Base-by-base conservation (phyloP, 2,888 invertebrate genomes). In the Buathra laborator region DNA sequence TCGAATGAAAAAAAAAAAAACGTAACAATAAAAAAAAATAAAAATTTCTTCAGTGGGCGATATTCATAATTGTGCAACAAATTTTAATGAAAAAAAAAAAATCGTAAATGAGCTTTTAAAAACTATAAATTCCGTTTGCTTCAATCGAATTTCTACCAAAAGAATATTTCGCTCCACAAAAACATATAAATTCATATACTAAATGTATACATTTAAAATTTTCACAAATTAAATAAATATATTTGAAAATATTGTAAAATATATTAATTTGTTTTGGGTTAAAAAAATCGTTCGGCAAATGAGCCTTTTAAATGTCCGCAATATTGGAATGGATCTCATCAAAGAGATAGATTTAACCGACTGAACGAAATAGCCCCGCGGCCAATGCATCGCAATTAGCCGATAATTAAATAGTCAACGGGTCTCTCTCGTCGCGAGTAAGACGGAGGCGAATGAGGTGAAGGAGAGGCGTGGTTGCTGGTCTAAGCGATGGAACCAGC, bases 371-470 rank as follows among this genome's bases (percentile, higher is more conserved):
- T 89, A 91, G 84, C 87, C 83, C 81, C 82, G 86, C 79, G 74
- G 84, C 87, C 37, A 85, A 86, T 90, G 90, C 88, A 88, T 90
- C 88, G 89, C 91, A 90, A 92, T 92, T 92, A 92, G 91, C 90
- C 90, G 87, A 89, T 90, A 91, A 92, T 92, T 90, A 92, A 91
- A 91, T 91, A 88, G 88, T 89, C 71, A 32, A 7, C 67, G 53
- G 56, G 14, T 4, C 14, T n/a, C 14, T 48, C 62, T 12, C 56
- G 79, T 51, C 64, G 72, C 48, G 48, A 62, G 68, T 43, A 32
- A 76, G 70, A 66, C 59, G 37, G 68, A 43, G 53, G 72, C 53
- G 64, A 74, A 79, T 37, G 64, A 66, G 37, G 46, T n/a, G 75
- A 76, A 51, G 71, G 19, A 70, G 71, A 78, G 83, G 81, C 75